phyloP scores from a whole-genome alignment of 2,888 invertebrate species.

The Protodeltote pygarga region DNA sequence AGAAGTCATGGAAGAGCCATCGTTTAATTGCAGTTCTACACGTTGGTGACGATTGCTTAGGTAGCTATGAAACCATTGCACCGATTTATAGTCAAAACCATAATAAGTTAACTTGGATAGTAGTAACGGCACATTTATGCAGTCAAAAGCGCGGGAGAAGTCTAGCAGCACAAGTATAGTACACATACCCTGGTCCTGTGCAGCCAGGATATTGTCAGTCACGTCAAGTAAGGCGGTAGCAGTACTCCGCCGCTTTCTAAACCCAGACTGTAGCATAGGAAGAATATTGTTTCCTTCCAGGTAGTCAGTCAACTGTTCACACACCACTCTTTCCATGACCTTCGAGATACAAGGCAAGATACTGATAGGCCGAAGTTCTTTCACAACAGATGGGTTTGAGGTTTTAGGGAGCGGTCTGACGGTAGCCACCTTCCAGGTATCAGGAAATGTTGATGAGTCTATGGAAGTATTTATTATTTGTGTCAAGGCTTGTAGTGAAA shows the following conservation, averaged over 20 bases:
- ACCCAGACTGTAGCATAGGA: constrained; percentile 27
- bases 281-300: background rate
- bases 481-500: background rate
- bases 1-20: background rate
- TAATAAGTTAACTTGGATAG: constrained; percentile 3
- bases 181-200: background rate
- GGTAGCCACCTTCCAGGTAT: background rate
- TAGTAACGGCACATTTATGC: background rate
- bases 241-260: constrained; percentile 1
- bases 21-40: constrained; percentile 4
- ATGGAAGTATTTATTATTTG: background rate
- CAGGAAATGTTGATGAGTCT: background rate
- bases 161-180: constrained; percentile 1
- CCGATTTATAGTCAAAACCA: background rate
- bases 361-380: constrained; percentile 1
- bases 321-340: constrained; percentile 1
- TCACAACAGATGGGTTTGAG: background rate
- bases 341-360: constrained; percentile 3
- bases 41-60: constrained; percentile 6
- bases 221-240: background rate
- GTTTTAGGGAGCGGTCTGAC: background rate
- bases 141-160: constrained; percentile 6
- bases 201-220: background rate
- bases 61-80: constrained; percentile 7
- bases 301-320: background rate